These are phyloP conservation scores for Poecile atricapillus DNA, from an alignment of 2,113 vertebrate species.

Conservation along the genomic window DNA sequence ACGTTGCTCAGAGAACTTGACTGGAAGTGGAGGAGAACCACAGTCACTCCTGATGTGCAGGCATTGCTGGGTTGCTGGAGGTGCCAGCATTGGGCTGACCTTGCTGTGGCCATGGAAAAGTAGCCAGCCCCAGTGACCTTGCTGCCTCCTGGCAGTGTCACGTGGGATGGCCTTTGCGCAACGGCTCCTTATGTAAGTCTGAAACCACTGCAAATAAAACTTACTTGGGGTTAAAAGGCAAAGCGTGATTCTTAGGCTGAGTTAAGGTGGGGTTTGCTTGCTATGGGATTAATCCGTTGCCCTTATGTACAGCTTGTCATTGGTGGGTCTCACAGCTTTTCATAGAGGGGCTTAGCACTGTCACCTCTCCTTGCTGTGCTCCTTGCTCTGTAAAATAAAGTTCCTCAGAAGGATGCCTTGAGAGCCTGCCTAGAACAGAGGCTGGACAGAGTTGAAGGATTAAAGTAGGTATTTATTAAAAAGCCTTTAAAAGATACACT, in stretches of 20 bases:
- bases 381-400: background rate
- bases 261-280: background rate
- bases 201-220: background rate
- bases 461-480: background rate
- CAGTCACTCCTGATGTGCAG: background rate
- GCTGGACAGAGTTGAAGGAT: background rate
- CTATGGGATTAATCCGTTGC: background rate
- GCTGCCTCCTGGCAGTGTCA: background rate
- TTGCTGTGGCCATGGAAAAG: background rate
- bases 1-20: background rate
- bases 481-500: background rate
- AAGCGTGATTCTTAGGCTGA: background rate
- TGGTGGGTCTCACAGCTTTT: background rate
- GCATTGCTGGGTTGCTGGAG: background rate
- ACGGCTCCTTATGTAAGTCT: background rate
- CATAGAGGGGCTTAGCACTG: background rate
- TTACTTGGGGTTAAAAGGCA: background rate
- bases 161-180: rapidly evolving
- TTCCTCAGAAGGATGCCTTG: background rate
- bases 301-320: background rate
- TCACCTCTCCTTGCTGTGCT: background rate
- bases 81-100: background rate
- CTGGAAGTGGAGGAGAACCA: background rate
- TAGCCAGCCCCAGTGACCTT: background rate
- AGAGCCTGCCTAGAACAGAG: background rate